A percentile compares a stretch with the other conserved stretches of the same genome.
Conservation (phyloP, 2,113 vertebrate species). For the Romanogobio albipinnatus region DNA sequence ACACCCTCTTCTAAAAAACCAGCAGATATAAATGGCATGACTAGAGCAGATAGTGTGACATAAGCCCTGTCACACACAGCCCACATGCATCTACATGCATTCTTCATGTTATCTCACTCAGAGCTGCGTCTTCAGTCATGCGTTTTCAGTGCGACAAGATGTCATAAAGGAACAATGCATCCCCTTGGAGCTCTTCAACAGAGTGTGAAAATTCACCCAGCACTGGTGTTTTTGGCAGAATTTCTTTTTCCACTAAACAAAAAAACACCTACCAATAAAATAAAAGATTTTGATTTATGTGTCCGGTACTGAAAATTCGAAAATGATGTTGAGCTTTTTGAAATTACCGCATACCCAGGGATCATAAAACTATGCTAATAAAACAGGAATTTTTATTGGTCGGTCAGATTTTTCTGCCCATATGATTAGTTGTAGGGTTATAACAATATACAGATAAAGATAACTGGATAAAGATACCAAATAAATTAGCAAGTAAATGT, state of each 20-base stretch:
- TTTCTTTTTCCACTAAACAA: background rate
- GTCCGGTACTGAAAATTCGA: background rate
- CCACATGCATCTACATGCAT: conserved; percentile 3
- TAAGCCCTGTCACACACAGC: background rate
- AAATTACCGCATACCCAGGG: background rate
- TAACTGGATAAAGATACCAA: background rate
- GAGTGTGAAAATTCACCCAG: background rate
- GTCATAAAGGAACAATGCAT: background rate
- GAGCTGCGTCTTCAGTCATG: background rate
- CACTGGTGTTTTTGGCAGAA: background rate
- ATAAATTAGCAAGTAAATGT: background rate
- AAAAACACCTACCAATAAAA: background rate
- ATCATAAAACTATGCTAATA: background rate
- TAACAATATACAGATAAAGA: conserved; percentile 1
- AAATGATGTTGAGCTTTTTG: background rate
- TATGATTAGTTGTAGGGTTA: background rate
- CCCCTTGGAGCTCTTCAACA: background rate
- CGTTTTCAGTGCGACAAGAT: background rate
- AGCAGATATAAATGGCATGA: background rate
- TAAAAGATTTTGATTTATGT: background rate
- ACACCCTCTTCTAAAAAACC: background rate
- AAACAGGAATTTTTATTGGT: background rate
- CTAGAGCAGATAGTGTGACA: background rate
- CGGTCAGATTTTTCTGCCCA: background rate
- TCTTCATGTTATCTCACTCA: background rate